Conservation (phyloP, 2,113 vertebrate species). For the Xenus cinereus region DNA sequence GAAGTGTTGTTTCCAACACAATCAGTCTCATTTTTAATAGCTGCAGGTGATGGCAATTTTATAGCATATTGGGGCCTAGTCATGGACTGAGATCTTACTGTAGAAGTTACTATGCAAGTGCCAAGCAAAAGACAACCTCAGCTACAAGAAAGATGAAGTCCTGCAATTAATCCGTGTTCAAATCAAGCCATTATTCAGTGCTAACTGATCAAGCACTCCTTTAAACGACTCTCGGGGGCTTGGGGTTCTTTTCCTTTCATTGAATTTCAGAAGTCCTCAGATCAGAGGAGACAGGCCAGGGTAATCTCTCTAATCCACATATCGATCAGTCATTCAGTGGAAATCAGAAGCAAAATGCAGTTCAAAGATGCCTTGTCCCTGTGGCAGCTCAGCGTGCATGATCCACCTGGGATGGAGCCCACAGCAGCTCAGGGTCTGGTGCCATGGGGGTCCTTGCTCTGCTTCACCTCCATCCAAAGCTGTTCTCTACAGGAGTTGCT, state of each 20-base stretch:
- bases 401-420: not conserved
- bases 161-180: not conserved
- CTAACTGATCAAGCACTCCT: not conserved
- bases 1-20: not conserved
- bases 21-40: not conserved
- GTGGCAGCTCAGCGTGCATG: not conserved
- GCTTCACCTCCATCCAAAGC: not conserved
- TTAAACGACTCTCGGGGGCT: not conserved
- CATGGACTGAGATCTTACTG: not conserved
- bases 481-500: not conserved
- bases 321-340: not conserved
- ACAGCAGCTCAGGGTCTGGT: not conserved
- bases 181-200: not conserved
- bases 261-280: not conserved
- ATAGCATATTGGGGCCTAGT: not conserved
- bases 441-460: rapidly evolving
- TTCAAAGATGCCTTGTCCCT: not conserved
- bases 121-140: not conserved
- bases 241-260: not conserved
- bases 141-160: not conserved
- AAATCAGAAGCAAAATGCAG: not conserved
- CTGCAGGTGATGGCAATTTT: not conserved
- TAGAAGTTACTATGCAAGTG: not conserved
- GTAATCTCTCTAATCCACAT: not conserved
- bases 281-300: not conserved